A percentile compares a stretch with the other conserved stretches of the same genome.
Conservation (phyloP, 1,140 invertebrate genomes). For the Lucilia cuprina region DNA sequence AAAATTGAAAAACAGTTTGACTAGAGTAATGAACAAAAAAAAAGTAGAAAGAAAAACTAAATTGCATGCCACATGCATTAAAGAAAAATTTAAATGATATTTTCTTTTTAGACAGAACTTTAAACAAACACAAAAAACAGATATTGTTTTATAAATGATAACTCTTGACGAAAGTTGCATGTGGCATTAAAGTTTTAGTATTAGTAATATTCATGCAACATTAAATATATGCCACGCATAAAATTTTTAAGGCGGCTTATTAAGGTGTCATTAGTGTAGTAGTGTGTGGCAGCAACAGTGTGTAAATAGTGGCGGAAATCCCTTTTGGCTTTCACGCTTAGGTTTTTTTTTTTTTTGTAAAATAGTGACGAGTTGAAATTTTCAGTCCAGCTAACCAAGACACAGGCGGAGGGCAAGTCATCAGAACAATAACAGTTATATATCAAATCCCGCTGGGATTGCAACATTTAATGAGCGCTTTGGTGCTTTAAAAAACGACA, state of each 20-base stretch:
- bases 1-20: background rate
- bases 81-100: background rate
- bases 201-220: no score
- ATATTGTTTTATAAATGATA: background rate
- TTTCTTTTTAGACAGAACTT: background rate
- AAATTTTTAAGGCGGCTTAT: background rate
- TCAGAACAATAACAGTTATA: background rate
- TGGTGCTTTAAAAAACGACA: background rate
- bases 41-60: background rate
- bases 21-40: background rate
- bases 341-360: background rate
- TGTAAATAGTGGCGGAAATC: background rate
- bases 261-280: background rate
- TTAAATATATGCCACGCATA: background rate
- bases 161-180: background rate
- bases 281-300: background rate
- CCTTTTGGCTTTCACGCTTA: background rate
- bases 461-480: constrained; percentile 24
- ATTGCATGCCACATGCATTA: background rate
- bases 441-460: background rate
- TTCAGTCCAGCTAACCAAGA: background rate
- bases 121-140: background rate
- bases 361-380: background rate
- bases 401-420: background rate
- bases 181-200: background rate